Percentiles rank a stretch among this genome's conserved stretches.
phyloP scores from a whole-genome alignment of 2,797 vertebrate species.

The Knipowitschia caucasica region DNA sequence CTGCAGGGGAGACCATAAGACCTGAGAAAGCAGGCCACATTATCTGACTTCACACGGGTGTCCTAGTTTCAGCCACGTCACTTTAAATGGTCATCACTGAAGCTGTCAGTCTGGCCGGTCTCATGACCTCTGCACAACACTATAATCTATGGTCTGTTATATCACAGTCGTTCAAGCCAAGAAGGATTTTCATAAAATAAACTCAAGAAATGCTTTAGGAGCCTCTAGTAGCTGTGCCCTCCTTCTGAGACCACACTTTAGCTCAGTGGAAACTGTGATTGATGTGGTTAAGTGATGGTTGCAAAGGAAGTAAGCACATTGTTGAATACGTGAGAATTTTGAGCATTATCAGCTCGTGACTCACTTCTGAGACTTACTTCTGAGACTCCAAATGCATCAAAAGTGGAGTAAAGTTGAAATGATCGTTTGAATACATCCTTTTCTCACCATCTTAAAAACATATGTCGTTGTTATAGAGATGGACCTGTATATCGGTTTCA shows the following conservation, averaged over 20 bases:
- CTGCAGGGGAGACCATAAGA: slow-evolving; percentile 49
- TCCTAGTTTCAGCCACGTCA: slow-evolving; percentile 54
- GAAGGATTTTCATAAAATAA: background rate
- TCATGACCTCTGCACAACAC: slow-evolving; percentile 31
- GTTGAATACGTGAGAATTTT: background rate
- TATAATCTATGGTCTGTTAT: slow-evolving; percentile 7
- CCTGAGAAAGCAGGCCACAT: slow-evolving; percentile 33
- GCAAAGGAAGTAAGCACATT: background rate
- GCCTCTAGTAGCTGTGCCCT: background rate
- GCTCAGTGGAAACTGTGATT: slow-evolving; percentile 4
- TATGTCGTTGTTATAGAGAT: no score
- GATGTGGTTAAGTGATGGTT: background rate
- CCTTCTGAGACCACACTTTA: background rate
- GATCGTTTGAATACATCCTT: background rate
- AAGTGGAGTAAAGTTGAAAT: background rate
- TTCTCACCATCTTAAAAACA: background rate
- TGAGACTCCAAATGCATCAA: background rate
- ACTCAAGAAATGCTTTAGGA: background rate
- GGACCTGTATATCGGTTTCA: no score
- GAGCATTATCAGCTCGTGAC: background rate
- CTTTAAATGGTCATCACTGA: slow-evolving; percentile 53
- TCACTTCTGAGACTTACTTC: background rate
- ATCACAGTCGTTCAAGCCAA: background rate
- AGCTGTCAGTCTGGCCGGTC: slow-evolving; percentile 31
- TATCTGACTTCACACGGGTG: slow-evolving; percentile 37